Evolutionary conservation across 30 jellyfish, hydroid and myxozoan genomes (phyloP).

Genomic region (Catostylus mosaicus): DNA sequence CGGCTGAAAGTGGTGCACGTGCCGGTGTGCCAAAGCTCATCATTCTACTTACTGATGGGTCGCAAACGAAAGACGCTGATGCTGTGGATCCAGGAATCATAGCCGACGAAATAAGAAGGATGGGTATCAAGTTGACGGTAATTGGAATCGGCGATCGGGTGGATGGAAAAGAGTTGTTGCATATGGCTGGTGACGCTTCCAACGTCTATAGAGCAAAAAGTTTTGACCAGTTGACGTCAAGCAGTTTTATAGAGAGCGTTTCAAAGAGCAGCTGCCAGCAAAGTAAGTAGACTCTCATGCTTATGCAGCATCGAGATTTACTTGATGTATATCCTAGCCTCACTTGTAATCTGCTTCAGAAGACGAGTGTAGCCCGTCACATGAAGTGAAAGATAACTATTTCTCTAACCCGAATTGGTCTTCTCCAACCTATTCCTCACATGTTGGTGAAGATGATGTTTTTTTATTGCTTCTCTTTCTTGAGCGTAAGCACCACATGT

Average conservation of each 20-base stretch:
- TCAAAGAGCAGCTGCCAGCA: constrained; percentile 57
- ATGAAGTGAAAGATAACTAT: too few relatives aligned
- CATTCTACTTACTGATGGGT: constrained; percentile 76
- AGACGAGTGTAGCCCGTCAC: too few relatives aligned
- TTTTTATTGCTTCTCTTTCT: too few relatives aligned
- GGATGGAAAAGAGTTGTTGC: constrained; percentile 38
- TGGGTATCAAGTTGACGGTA: constrained; percentile 49
- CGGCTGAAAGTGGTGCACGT: constrained; percentile 71
- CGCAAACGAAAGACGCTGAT: constrained; percentile 73
- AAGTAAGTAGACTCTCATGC: constrained; percentile 49
- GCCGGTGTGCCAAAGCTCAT: constrained; percentile 68
- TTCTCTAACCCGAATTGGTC: too few relatives aligned
- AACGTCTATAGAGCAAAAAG: constrained; percentile 49
- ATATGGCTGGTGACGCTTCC: constrained; percentile 62
- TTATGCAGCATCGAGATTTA: too few relatives aligned
- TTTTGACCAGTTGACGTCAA: constrained; percentile 60
- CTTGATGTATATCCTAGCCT: too few relatives aligned
- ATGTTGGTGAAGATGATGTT: too few relatives aligned
- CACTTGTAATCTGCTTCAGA: too few relatives aligned
- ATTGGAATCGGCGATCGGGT: constrained; percentile 69
- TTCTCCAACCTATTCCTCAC: too few relatives aligned
- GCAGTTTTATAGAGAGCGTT: constrained; percentile 28
- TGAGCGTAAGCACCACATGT: too few relatives aligned
- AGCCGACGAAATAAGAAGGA: constrained; percentile 59
- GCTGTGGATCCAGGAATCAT: constrained; percentile 75